Base-by-base conservation (phyloP, 1,140 invertebrate genomes). In the Cheumatopsyche charites region DNA sequence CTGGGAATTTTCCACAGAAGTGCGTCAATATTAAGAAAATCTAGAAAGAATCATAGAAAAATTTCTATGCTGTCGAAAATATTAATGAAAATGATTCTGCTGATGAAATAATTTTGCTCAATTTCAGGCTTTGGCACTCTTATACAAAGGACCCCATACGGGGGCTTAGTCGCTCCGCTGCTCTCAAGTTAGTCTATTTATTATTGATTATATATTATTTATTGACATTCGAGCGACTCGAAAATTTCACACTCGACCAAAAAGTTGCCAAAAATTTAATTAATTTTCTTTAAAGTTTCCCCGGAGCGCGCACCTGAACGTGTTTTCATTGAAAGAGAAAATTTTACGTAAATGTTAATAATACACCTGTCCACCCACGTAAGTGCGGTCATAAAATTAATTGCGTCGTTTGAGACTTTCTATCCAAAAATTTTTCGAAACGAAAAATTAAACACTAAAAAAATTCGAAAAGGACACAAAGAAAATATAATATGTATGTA, bases 111-210 rank as follows among this genome's bases (percentile, higher is more conserved):
- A 47, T 66, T 66, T 68, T 68, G 26, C 6, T 68, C 25, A 41
- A 47, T 68, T 55, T 41, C 66, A 68, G 66, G 66, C 66, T 17
- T 68, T 25, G 66, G 26, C 49, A 26, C 66, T 55, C 26, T 55
- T 13, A 52, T 68, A 12, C 23, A 21, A 29, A 23, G 49, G 47
- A 55, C 26, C 26, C 66, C 66, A 11, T 68, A 68, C 66, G 29
- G 66, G 66, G 66, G 49, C 15, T 23, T 58, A 68, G 49, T 52
- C 66, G 42, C 47, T 52, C 47, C 66, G 55, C 49, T 62, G 23
- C 25, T 70, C 19, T 47, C 55, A 70, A 70, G 43, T 70, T 70
- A 62, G 55, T 49, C 43, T n/a, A 26, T 52, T 61, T 19, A 25
- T 19, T 70, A 23, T 45, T 41, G 43, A 67, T 67, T 67, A 67